Evolutionary conservation across 2,888 invertebrate genomes (phyloP).

Genomic region (Drosophila suboccidentalis): DNA sequence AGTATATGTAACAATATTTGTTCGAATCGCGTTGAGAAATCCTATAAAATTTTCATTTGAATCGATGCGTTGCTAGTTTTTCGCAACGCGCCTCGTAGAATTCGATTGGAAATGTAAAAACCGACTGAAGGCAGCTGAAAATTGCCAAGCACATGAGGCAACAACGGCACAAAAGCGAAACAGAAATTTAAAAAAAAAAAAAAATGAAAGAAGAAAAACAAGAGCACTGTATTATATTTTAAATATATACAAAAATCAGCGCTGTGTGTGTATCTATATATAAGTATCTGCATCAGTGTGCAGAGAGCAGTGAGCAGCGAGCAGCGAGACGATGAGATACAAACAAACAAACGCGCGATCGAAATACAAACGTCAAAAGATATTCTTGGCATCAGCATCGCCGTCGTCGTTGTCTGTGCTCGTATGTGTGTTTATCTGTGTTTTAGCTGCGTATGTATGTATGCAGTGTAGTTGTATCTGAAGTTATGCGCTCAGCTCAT

Average conservation of each 20-base stretch:
- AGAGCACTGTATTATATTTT: conserved; percentile 72
- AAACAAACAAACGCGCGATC: conserved; percentile 78
- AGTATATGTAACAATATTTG: conserved; percentile 25
- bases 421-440: conserved; percentile 5
- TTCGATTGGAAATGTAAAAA: conserved; percentile 83
- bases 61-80: conserved; percentile 45
- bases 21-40: conserved; percentile 17
- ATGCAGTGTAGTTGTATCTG: conserved; percentile 23
- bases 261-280: conserved; percentile 47
- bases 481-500: conserved; percentile 56
- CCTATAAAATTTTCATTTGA: conserved; percentile 25
- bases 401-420: conserved; percentile 11
- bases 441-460: conserved; percentile 34
- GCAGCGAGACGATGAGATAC: conserved; percentile 42
- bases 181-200: conserved; percentile 39
- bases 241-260: conserved; percentile 72
- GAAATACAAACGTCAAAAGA: conserved; percentile 75
- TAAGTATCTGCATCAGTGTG: conserved; percentile 22
- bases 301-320: conserved; percentile 7
- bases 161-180: conserved; percentile 52
- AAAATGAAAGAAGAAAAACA: conserved; percentile 37
- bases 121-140: conserved; percentile 80
- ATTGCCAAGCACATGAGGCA: conserved; percentile 72
- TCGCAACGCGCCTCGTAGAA: conserved; percentile 76
- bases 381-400: conserved; percentile 70